Conservation (phyloP, 2,113 vertebrate species). For the Menura novaehollandiae region DNA sequence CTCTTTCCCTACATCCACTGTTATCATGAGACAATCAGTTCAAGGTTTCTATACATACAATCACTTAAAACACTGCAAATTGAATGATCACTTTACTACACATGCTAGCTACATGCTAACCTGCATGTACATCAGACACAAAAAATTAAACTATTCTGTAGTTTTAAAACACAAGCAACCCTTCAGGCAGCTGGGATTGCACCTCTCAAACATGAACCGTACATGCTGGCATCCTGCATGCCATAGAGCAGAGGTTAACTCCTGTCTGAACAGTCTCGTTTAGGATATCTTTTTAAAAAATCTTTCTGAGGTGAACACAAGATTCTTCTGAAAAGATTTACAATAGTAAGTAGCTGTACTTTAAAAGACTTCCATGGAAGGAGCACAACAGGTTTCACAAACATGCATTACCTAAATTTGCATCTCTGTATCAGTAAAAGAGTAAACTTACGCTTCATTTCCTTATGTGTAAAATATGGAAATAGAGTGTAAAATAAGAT, state of each 20-base stretch:
- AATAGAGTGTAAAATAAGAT: background rate
- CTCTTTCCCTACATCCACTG: background rate
- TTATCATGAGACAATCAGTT: background rate
- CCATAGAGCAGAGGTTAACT: background rate
- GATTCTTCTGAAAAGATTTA: background rate
- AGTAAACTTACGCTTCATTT: background rate
- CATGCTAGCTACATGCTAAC: background rate
- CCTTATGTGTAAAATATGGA: background rate
- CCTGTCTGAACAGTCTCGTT: background rate
- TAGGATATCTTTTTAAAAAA: background rate
- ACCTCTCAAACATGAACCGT: fast-evolving
- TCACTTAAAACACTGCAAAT: background rate
- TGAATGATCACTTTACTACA: background rate
- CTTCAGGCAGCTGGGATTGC: background rate
- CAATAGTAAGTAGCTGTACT: background rate
- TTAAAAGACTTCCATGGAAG: background rate
- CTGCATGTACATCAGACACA: background rate
- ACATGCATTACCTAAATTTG: background rate
- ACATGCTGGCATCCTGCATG: fast-evolving
- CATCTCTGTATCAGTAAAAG: background rate
- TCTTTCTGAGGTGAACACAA: background rate
- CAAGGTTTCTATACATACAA: background rate
- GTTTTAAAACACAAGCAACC: background rate
- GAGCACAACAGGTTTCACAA: background rate
- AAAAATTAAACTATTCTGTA: background rate